phyloP scores from a whole-genome alignment of 2,113 vertebrate genomes.

The Procavia capensis region DNA sequence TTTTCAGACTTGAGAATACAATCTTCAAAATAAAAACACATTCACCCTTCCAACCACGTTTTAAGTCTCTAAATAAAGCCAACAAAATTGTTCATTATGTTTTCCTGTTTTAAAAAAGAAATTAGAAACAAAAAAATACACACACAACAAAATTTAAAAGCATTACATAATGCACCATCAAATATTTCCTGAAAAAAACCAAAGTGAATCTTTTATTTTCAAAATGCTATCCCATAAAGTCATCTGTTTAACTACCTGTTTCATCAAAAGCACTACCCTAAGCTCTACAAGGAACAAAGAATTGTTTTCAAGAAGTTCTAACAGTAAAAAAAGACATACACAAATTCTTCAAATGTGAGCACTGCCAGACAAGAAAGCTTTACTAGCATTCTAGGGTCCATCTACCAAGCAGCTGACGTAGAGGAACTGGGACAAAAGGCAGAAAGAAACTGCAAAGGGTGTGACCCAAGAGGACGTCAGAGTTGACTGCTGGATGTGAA shows the following conservation, averaged over 20 bases:
- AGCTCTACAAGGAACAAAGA: neutral
- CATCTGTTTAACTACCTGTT: neutral
- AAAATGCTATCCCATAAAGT: slow-evolving; percentile 12
- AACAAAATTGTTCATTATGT: neutral
- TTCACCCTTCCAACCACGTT: neutral
- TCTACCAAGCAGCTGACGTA: neutral
- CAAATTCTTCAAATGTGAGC: slow-evolving; percentile 12
- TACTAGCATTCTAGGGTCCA: neutral
- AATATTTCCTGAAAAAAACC: slow-evolving; percentile 52
- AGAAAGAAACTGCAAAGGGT: neutral
- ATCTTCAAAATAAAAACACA: neutral
- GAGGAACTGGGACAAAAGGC: neutral
- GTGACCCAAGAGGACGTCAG: neutral
- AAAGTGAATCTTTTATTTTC: neutral
- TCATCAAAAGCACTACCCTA: neutral
- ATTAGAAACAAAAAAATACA: neutral
- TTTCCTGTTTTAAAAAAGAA: neutral
- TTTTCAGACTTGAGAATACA: slow-evolving; percentile 19
- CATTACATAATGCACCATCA: neutral
- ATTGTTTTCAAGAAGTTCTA: neutral
- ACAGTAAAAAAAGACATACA: neutral
- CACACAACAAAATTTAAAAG: neutral
- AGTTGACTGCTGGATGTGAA: neutral
- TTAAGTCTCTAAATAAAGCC: slow-evolving; percentile 19
- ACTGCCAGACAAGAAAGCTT: neutral